These are phyloP conservation scores for Oedothorax gibbosus DNA, from an alignment of 1,140 invertebrate genomes.

Conservation along the genomic window DNA sequence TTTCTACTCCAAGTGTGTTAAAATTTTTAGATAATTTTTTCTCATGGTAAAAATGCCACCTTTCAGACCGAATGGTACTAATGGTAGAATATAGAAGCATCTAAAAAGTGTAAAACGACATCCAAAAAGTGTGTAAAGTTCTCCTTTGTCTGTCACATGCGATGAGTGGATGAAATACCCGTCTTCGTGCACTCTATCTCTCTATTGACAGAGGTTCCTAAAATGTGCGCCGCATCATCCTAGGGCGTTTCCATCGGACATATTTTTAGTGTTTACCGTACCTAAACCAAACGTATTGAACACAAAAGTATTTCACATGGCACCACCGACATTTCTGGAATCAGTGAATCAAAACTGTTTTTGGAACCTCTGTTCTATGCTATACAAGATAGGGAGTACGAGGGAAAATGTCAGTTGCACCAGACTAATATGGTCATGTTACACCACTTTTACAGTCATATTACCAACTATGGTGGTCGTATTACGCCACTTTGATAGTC, in stretches of 20 bases:
- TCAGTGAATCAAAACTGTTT: no score
- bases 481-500: neutral
- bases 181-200: slow-evolving; percentile 39
- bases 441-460: neutral
- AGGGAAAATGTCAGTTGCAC: slow-evolving; percentile 8
- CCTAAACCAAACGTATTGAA: no score
- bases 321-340: no score
- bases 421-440: neutral
- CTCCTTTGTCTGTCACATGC: neutral
- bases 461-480: neutral
- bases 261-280: no score
- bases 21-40: no score
- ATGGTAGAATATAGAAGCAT: slow-evolving; percentile 32
- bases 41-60: slow-evolving; percentile 15
- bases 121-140: slow-evolving; percentile 52
- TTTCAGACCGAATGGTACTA: slow-evolving; percentile 1
- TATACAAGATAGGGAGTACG: slow-evolving; percentile 11
- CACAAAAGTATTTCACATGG: no score
- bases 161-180: slow-evolving; percentile 41
- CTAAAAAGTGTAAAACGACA: slow-evolving; percentile 57
- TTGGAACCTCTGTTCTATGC: neutral
- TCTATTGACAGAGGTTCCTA: neutral
- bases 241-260: neutral
- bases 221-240: neutral
- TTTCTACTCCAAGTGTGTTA: neutral